Conservation (phyloP, 2,888 invertebrate species). For the Microctonus aethiopoides region DNA sequence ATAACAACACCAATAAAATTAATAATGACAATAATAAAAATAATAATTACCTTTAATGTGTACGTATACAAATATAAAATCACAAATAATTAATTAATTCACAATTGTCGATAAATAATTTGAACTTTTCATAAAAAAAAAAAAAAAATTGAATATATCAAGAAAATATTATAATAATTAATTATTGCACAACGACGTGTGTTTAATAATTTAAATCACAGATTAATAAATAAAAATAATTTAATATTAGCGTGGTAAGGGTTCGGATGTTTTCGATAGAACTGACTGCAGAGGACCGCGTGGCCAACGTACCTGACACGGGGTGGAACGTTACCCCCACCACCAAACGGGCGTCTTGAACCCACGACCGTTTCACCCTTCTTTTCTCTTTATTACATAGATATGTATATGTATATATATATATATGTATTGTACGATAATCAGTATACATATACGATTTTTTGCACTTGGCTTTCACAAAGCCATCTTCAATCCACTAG, state of each 20-base stretch:
- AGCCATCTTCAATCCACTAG: background rate
- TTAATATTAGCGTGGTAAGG: slow-evolving; percentile 7
- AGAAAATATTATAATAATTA: background rate
- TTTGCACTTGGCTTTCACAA: background rate
- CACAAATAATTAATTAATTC: background rate
- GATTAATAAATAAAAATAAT: background rate
- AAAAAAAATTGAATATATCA: background rate
- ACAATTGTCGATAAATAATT: background rate
- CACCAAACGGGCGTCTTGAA: slow-evolving; percentile 18
- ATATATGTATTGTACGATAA: background rate
- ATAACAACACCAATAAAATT: too few species aligned
- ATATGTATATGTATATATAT: background rate
- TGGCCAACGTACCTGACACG: slow-evolving; percentile 58
- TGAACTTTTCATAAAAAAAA: background rate
- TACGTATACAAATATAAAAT: background rate
- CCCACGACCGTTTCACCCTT: slow-evolving; percentile 11
- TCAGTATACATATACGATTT: too few species aligned
- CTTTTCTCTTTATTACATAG: background rate
- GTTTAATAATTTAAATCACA: background rate
- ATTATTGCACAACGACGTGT: background rate
- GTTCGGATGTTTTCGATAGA: slow-evolving; percentile 55
- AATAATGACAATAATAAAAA: too few species aligned
- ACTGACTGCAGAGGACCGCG: slow-evolving; percentile 57
- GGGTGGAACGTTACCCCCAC: slow-evolving; percentile 57
- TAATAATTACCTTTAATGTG: background rate